Conservation (phyloP, 2,113 vertebrate species). For the Lynx canadensis region DNA sequence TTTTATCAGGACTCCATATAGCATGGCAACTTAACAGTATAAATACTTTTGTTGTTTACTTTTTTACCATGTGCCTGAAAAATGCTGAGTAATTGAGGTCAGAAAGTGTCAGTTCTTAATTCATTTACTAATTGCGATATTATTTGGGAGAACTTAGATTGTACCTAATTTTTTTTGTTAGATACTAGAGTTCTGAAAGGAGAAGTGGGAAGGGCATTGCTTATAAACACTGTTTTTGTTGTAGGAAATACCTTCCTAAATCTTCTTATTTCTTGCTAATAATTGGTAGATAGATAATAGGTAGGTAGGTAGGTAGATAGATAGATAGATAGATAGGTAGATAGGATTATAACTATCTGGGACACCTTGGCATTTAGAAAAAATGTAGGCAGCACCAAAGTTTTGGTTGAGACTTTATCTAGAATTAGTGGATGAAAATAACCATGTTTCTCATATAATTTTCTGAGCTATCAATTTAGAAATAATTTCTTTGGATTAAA, state of each 20-base stretch:
- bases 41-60: background rate
- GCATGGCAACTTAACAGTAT: background rate
- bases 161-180: background rate
- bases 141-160: background rate
- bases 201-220: background rate
- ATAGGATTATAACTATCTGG: background rate
- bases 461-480: background rate
- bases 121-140: background rate
- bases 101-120: background rate
- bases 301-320: background rate
- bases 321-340: background rate
- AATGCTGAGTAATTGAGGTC: background rate
- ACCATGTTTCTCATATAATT: background rate
- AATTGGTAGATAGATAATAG: background rate
- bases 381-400: background rate
- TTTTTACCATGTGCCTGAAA: background rate
- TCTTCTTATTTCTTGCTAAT: background rate
- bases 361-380: background rate
- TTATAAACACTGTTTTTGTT: background rate
- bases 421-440: background rate
- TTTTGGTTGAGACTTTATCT: background rate
- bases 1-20: background rate
- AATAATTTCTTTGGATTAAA: conserved; percentile 49
- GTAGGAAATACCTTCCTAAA: background rate
- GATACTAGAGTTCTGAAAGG: background rate